phyloP scores from a whole-genome alignment of 2,888 invertebrate species.

The Pimpla rufipes region DNA sequence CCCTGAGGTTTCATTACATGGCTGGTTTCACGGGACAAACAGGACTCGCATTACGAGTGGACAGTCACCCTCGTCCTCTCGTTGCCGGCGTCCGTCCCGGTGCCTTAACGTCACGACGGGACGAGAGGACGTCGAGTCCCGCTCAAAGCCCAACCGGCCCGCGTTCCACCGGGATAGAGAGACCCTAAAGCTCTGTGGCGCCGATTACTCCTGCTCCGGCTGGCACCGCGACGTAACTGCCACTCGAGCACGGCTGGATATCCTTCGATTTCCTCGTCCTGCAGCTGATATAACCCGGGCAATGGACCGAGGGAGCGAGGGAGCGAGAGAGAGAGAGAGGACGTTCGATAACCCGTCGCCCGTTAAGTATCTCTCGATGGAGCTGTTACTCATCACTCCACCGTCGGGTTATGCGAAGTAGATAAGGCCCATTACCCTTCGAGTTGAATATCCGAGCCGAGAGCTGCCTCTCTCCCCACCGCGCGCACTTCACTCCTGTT shows the following conservation, averaged over 20 bases:
- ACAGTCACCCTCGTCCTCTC: conserved; percentile 66
- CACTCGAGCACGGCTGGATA: conserved; percentile 39
- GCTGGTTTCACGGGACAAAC: conserved; percentile 82
- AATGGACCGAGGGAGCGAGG: conserved; percentile 14
- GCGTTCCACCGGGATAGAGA: conserved; percentile 48
- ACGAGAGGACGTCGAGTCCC: conserved; percentile 31
- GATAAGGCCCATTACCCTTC: conserved; percentile 73
- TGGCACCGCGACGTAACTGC: neutral
- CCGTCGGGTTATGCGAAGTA: conserved; percentile 69
- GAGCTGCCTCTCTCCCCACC: conserved; percentile 27
- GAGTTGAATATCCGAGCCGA: conserved; percentile 55
- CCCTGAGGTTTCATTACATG: conserved; percentile 83
- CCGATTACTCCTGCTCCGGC: conserved; percentile 56
- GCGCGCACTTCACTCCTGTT: neutral
- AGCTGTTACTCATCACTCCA: conserved; percentile 74
- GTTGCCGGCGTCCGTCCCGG: conserved; percentile 52
- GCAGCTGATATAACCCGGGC: neutral
- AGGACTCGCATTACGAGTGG: conserved; percentile 78
- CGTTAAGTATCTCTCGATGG: conserved; percentile 70
- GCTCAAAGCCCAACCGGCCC: conserved; percentile 42
- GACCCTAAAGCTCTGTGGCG: conserved; percentile 18
- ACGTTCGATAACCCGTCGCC: conserved; percentile 30
- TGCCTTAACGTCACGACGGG: conserved; percentile 55
- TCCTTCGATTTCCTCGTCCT: conserved; percentile 58
- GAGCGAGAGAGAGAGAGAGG: conserved; percentile 19